A percentile compares a stretch with the other conserved stretches of the same genome.
phyloP scores from a whole-genome alignment of 1,140 invertebrate genomes.

The Leguminivora glycinivorella region DNA sequence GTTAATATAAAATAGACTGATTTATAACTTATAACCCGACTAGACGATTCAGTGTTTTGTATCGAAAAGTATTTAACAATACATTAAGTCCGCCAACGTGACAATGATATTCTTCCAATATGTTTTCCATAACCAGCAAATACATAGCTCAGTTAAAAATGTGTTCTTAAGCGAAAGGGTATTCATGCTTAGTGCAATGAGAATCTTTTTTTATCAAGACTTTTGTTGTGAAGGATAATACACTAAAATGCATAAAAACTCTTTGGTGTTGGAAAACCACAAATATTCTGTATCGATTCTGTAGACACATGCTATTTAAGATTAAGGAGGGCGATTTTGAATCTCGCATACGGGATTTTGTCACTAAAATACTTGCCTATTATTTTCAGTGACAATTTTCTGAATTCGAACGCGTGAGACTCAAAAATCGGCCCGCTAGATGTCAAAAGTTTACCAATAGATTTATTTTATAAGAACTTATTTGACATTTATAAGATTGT shows the following conservation, averaged over 20 bases:
- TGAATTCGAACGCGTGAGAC: no score
- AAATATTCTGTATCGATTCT: neutral
- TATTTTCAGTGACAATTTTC: no score
- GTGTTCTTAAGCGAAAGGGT: no score
- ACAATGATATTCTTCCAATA: conserved; percentile 22
- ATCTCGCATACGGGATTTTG: no score
- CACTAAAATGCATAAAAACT: no score
- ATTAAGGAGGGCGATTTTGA: no score
- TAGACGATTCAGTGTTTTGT: conserved; percentile 7
- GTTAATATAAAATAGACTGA: conserved; percentile 35
- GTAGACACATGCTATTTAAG: neutral
- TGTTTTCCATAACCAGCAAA: neutral
- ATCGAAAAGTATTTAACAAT: conserved; percentile 13
- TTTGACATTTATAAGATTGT: conserved; percentile 2
- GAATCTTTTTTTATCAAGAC: no score
- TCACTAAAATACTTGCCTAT: no score
- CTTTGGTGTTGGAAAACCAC: no score
- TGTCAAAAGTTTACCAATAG: neutral
- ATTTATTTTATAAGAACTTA: neutral
- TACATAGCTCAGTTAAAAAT: neutral
- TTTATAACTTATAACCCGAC: conserved; percentile 26
- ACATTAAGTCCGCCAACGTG: conserved; percentile 2
- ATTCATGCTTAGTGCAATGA: no score
- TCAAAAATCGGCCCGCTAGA: no score
- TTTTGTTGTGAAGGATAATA: no score